Conservation (phyloP, 2,797 vertebrate species). For the Aulostomus chinensis region DNA sequence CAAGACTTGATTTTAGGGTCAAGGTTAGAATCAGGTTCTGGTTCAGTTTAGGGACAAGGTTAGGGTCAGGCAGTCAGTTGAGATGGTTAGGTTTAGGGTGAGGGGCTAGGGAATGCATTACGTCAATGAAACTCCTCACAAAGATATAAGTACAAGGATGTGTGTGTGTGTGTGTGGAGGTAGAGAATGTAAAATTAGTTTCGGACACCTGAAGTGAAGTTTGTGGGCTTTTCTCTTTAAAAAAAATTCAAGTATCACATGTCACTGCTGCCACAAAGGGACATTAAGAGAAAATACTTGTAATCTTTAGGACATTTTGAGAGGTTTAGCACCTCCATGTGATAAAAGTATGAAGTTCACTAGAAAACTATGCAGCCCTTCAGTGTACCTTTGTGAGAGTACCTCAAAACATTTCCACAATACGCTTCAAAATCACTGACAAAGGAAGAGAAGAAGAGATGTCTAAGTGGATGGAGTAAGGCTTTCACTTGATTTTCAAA, state of each 20-base stretch:
- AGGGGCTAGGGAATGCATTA: too few relatives aligned
- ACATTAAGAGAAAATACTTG: slow-evolving; percentile 26
- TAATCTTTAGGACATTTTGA: slow-evolving; percentile 41
- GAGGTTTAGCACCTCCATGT: slow-evolving; percentile 35
- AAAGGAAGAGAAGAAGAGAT: background rate
- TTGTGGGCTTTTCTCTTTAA: slow-evolving; percentile 28
- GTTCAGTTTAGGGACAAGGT: too few relatives aligned
- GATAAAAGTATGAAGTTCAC: too few relatives aligned
- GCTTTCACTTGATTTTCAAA: slow-evolving; percentile 46
- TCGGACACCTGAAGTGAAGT: slow-evolving; percentile 55
- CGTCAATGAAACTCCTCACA: too few relatives aligned
- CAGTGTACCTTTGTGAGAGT: slow-evolving; percentile 20
- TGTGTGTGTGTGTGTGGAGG: slow-evolving; percentile 28
- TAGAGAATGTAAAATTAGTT: slow-evolving; percentile 42
- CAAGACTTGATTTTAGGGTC: too few relatives aligned
- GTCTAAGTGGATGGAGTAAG: slow-evolving; percentile 56
- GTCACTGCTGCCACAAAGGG: slow-evolving; percentile 35
- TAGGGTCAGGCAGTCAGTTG: too few relatives aligned
- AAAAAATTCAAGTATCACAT: slow-evolving; percentile 63
- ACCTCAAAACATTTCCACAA: slow-evolving; percentile 6
- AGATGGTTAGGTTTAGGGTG: too few relatives aligned
- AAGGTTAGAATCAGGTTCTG: too few relatives aligned
- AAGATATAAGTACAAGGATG: too few relatives aligned
- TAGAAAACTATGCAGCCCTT: too few relatives aligned
- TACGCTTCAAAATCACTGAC: slow-evolving; percentile 24